phyloP scores from a whole-genome alignment of 2,888 invertebrate genomes.

The Amblyjoppa fuscipennis region DNA sequence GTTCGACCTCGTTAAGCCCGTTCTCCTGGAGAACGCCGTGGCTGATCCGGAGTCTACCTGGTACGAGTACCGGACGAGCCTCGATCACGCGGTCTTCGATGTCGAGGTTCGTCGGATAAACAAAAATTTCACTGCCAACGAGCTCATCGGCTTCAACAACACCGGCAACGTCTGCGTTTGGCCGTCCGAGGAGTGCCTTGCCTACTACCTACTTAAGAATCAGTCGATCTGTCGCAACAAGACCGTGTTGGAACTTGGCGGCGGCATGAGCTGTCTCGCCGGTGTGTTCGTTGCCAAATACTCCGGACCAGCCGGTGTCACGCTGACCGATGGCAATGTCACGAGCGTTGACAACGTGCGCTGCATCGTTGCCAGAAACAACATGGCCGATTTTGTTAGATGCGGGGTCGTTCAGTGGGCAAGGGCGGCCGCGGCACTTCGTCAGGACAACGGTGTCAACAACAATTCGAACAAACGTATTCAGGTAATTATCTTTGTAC shows the following conservation, averaged over 20 bases:
- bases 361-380: conserved; percentile 89
- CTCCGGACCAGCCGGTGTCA: conserved; percentile 88
- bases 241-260: conserved; percentile 92
- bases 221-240: conserved; percentile 88
- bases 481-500: conserved; percentile 74
- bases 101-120: conserved; percentile 88
- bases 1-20: conserved; percentile 82
- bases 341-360: conserved; percentile 91
- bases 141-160: conserved; percentile 93
- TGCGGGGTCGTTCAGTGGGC: conserved; percentile 83
- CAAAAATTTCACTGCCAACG: conserved; percentile 88
- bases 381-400: conserved; percentile 86
- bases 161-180: conserved; percentile 93
- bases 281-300: conserved; percentile 91
- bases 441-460: conserved; percentile 71
- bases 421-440: conserved; percentile 78
- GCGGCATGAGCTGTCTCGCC: conserved; percentile 94
- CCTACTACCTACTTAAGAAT: conserved; percentile 90
- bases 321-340: conserved; percentile 92
- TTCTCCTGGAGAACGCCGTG: conserved; percentile 74
- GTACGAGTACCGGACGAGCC: conserved; percentile 88
- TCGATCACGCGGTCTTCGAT: conserved; percentile 86
- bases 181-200: conserved; percentile 92
- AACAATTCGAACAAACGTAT: conserved; percentile 72
- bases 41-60: conserved; percentile 83